A percentile compares a stretch with the other conserved stretches of the same genome.
These are phyloP conservation scores for Phalacrocorax carbo DNA, from an alignment of 2,113 vertebrate genomes.

Conservation along the genomic window DNA sequence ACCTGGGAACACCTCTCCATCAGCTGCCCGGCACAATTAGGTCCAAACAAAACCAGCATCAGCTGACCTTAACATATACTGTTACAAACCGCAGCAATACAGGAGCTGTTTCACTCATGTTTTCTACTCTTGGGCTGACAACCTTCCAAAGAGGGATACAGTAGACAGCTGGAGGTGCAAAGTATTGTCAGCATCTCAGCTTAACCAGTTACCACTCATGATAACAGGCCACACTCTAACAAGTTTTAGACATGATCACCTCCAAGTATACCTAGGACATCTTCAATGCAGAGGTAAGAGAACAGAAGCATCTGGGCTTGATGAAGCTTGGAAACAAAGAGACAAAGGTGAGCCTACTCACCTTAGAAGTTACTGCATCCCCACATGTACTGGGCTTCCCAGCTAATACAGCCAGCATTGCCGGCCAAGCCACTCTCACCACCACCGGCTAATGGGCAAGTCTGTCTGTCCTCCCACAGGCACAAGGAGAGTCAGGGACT, in stretches of 20 bases:
- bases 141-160: neutral
- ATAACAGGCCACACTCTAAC: neutral
- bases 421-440: neutral
- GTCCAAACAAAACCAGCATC: neutral
- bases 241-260: neutral
- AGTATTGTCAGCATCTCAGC: neutral
- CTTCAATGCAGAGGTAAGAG: neutral
- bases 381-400: neutral
- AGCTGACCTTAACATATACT: neutral
- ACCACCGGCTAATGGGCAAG: neutral
- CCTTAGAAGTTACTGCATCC: neutral
- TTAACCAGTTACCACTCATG: neutral
- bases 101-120: neutral
- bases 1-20: neutral
- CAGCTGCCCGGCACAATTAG: neutral
- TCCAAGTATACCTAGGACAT: neutral
- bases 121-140: neutral
- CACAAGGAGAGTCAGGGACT: neutral
- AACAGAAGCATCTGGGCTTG: neutral
- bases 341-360: neutral
- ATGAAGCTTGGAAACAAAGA: neutral
- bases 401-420: fast-evolving
- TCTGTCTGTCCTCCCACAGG: neutral
- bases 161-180: neutral
- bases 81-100: neutral